Percentiles rank a stretch among this genome's conserved stretches.
These are phyloP conservation scores for Trinectes maculatus DNA, from an alignment of 2,113 vertebrate genomes.

Conservation along the genomic window DNA sequence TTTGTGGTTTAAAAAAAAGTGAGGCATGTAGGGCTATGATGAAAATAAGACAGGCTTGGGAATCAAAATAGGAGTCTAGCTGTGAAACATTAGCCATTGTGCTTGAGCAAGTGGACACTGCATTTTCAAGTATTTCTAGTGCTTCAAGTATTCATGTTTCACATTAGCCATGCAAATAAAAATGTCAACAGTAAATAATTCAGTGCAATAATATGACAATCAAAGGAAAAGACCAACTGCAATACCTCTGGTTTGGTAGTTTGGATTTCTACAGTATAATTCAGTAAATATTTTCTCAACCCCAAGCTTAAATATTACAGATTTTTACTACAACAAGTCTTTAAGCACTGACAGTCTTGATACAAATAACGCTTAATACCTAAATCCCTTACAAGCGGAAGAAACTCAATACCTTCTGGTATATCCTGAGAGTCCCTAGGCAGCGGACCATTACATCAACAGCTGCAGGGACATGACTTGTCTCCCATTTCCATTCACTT, in stretches of 20 bases:
- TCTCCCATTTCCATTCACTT: constrained; percentile 8
- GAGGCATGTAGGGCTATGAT: constrained; percentile 31
- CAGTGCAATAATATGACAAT: neutral
- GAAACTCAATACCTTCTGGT: neutral
- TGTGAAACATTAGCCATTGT: constrained; percentile 8
- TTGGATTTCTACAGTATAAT: neutral
- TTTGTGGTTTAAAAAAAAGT: constrained; percentile 63
- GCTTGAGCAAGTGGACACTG: constrained; percentile 12
- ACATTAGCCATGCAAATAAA: constrained; percentile 16
- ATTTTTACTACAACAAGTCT: neutral
- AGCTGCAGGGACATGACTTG: constrained; percentile 5
- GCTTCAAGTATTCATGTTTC: neutral
- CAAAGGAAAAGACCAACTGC: too few species aligned
- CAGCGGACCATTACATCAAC: neutral
- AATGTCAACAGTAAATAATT: constrained; percentile 1
- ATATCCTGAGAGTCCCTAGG: neutral
- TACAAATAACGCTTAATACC: neutral
- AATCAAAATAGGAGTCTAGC: constrained; percentile 40
- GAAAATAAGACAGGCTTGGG: constrained; percentile 23
- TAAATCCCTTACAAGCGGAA: neutral
- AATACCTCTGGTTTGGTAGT: neutral
- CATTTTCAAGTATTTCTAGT: constrained; percentile 11
- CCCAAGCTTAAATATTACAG: neutral
- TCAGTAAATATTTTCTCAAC: neutral
- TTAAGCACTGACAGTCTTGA: neutral